A percentile compares a stretch with the other conserved stretches of the same genome.
phyloP scores from a whole-genome alignment of 1,140 invertebrate genomes.

The Drosophila ananassae region DNA sequence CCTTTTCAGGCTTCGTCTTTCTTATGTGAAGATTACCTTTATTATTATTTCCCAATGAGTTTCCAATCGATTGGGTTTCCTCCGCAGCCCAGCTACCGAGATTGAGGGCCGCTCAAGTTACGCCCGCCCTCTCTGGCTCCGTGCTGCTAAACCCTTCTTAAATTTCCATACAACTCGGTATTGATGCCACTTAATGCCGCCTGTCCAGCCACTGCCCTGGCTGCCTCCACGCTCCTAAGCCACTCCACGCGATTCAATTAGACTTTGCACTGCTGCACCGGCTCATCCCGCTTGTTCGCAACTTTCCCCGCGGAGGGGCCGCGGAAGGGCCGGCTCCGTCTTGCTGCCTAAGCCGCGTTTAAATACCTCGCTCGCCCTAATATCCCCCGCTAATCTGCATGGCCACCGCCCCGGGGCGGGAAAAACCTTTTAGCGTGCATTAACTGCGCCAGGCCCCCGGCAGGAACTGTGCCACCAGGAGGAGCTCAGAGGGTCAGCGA shows the following conservation, averaged over 20 bases:
- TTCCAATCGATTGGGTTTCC: conserved; percentile 51
- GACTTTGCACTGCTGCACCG: conserved; percentile 73
- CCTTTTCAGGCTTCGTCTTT: conserved; percentile 12
- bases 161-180: conserved; percentile 51
- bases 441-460: conserved; percentile 46
- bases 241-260: conserved; percentile 57
- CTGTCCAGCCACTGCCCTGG: conserved; percentile 5
- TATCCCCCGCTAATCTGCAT: conserved; percentile 75
- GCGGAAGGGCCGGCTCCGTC: neutral
- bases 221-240: neutral
- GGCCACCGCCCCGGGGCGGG: conserved; percentile 28
- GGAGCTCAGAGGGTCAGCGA: conserved; percentile 10
- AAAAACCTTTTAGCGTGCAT: conserved; percentile 77
- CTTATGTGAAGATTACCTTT: conserved; percentile 36
- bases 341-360: conserved; percentile 69
- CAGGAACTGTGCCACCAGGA: conserved; percentile 56
- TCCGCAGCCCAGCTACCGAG: conserved; percentile 30
- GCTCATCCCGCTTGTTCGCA: conserved; percentile 71
- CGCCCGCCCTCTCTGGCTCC: neutral
- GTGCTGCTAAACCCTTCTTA: conserved; percentile 47
- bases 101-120: conserved; percentile 53
- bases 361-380: conserved; percentile 71
- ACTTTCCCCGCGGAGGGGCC: conserved; percentile 57
- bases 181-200: conserved; percentile 68
- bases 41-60: conserved; percentile 48